phyloP scores from a whole-genome alignment of 2,888 invertebrate genomes.

The Philaethria dido region DNA sequence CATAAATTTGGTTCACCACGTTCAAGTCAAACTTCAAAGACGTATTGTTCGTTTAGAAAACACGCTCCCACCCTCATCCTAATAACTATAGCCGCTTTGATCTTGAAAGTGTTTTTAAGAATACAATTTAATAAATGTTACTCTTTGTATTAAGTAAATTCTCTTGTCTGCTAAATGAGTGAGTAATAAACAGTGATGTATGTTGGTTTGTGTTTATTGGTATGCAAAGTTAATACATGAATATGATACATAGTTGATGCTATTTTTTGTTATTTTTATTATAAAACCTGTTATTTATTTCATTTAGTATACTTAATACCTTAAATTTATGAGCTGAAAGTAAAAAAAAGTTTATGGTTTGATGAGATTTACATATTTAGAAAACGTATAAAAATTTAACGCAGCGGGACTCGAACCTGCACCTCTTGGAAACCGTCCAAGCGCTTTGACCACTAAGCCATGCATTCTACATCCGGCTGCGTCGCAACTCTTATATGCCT shows the following conservation, averaged over 20 bases:
- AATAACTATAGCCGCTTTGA: conserved; percentile 47
- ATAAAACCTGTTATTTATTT: not conserved
- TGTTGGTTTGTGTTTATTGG: not conserved
- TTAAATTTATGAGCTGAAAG: no score
- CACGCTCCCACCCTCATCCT: conserved; percentile 51
- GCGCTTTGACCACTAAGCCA: no score
- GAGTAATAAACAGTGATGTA: not conserved
- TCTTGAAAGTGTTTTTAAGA: conserved; percentile 43
- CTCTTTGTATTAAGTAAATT: conserved; percentile 23
- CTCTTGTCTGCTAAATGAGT: not conserved
- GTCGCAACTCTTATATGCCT: no score
- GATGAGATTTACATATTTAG: no score
- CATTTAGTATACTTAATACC: not conserved
- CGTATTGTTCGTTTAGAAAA: conserved; percentile 51
- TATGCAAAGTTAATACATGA: not conserved
- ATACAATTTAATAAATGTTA: conserved; percentile 34
- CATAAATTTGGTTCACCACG: conserved; percentile 58
- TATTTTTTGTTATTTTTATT: not conserved
- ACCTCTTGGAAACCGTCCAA: no score
- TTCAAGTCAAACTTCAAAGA: conserved; percentile 69
- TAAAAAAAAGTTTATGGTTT: no score
- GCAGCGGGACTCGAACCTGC: no score
- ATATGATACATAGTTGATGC: not conserved
- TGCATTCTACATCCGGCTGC: no score
- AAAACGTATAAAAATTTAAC: no score